Evolutionary conservation across 2,113 vertebrate genomes (phyloP).

Genomic region (Malaclemys terrapin): DNA sequence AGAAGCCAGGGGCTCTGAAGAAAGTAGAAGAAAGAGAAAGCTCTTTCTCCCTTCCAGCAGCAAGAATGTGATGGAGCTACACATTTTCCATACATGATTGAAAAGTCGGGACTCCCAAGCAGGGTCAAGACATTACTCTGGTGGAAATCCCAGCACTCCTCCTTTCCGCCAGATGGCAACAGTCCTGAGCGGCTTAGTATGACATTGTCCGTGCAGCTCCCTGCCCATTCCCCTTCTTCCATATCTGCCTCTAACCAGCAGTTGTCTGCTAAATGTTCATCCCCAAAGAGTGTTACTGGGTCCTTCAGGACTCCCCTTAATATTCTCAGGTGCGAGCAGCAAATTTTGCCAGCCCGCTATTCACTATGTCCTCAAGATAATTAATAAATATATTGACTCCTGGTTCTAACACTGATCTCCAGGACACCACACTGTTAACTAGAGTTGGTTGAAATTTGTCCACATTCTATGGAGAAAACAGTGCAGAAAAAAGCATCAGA

Average conservation of each 20-base stretch:
- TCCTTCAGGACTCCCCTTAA: neutral
- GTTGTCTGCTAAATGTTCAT: neutral
- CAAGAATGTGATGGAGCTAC: neutral
- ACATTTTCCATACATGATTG: accelerated
- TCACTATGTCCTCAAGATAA: neutral
- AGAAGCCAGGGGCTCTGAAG: constrained; percentile 4
- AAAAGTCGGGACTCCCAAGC: neutral
- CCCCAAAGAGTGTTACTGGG: neutral
- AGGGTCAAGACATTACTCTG: neutral
- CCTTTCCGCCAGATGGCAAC: neutral
- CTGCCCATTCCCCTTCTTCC: neutral
- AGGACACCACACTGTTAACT: accelerated
- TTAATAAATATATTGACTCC: neutral
- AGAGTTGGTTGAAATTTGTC: neutral
- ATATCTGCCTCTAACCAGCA: neutral
- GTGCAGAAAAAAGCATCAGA: accelerated
- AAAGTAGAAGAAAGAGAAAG: neutral
- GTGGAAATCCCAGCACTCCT: neutral
- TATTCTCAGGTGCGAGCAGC: neutral
- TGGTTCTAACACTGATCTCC: neutral
- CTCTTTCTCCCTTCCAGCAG: accelerated
- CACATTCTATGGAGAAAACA: neutral
- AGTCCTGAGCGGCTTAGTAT: neutral
- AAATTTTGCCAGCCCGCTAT: neutral
- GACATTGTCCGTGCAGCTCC: neutral